Evolutionary conservation across 2,888 invertebrate species (phyloP).

Genomic region (Athalia cordata): DNA sequence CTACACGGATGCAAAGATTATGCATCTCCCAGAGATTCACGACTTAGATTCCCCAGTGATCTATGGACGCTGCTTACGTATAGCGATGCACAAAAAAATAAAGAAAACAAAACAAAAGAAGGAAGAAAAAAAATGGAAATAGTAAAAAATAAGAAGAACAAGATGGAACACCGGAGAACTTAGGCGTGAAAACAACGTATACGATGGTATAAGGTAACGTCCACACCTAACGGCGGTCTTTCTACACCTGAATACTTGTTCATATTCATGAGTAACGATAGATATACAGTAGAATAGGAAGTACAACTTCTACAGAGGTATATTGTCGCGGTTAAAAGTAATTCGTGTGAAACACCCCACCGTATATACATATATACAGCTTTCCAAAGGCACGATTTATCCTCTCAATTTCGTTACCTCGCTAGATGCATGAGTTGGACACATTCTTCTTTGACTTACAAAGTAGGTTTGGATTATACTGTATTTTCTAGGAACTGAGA

Average conservation of each 20-base stretch:
- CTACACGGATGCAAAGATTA: slow-evolving; percentile 62
- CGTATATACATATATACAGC: no score
- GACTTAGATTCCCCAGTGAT: slow-evolving; percentile 64
- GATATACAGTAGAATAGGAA: no score
- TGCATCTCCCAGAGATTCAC: slow-evolving; percentile 64
- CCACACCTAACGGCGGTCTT: slow-evolving; percentile 26
- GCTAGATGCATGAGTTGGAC: no score
- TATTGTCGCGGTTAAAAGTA: no score
- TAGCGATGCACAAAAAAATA: slow-evolving; percentile 26
- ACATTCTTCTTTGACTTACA: no score
- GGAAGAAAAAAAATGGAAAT: not conserved
- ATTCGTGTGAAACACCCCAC: no score
- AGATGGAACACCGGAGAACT: slow-evolving; percentile 27
- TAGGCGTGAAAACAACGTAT: slow-evolving; percentile 34
- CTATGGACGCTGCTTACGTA: slow-evolving; percentile 54
- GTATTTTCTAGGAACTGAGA: no score
- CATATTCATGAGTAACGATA: not conserved
- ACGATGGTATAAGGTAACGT: slow-evolving; percentile 14
- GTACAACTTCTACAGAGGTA: no score
- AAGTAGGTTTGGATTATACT: no score
- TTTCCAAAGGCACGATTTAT: no score
- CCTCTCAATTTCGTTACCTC: no score
- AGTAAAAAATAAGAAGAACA: not conserved
- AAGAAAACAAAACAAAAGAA: slow-evolving; percentile 8
- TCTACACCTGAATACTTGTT: not conserved